These are phyloP conservation scores for Poeciliopsis prolifica DNA, from an alignment of 2,113 vertebrate species.

Conservation along the genomic window DNA sequence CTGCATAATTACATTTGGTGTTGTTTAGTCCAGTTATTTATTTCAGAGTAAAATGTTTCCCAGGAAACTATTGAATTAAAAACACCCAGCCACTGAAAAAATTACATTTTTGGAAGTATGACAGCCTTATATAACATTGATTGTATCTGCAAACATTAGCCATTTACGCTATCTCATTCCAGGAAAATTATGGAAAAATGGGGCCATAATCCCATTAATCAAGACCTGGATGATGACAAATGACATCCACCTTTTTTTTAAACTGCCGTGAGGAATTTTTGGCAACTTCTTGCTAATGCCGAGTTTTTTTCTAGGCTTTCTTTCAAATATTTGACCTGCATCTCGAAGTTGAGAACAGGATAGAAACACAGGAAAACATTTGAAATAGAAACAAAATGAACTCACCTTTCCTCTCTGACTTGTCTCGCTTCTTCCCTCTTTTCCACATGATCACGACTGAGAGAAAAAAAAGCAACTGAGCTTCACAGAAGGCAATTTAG, in stretches of 20 bases:
- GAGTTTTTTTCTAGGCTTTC: not conserved
- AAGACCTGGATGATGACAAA: conserved; percentile 25
- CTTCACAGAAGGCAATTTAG: not conserved
- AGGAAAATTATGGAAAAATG: conserved; percentile 17
- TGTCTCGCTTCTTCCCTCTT: conserved; percentile 92
- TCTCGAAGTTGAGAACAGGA: conserved; percentile 4
- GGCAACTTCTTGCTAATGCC: conserved; percentile 4
- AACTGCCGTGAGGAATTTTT: conserved; percentile 15
- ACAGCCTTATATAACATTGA: conserved; percentile 5
- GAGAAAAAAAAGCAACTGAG: conserved; percentile 9
- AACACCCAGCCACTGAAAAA: not conserved
- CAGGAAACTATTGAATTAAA: not conserved
- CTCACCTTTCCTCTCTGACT: conserved; percentile 94
- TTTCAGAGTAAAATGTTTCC: not conserved
- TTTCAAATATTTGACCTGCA: conserved; percentile 7
- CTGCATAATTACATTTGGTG: not conserved
- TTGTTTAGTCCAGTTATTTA: not conserved
- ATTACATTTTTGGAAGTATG: not conserved
- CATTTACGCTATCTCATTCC: conserved; percentile 18
- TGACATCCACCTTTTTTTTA: conserved; percentile 9
- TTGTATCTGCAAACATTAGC: conserved; percentile 15
- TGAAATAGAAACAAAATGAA: conserved; percentile 44
- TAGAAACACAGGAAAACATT: conserved; percentile 9
- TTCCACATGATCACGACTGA: conserved; percentile 89
- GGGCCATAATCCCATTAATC: conserved; percentile 22